Base-by-base conservation (phyloP, 1,140 invertebrate species). In the Bicyclus anynana region DNA sequence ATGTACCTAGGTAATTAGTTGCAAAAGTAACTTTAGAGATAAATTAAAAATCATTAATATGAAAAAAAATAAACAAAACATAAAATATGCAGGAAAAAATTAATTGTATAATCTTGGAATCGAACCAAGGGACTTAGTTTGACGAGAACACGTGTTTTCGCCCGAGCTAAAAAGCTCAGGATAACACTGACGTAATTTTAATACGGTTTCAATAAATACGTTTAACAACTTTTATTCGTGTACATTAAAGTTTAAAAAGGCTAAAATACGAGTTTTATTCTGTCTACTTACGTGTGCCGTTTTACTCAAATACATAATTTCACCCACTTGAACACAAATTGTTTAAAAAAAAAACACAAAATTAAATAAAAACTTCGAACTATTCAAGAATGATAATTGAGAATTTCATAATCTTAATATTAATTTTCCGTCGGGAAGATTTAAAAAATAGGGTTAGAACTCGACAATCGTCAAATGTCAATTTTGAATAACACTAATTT, bases 41-140 rank as follows among this genome's bases (percentile, higher is more conserved):
- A 47, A 58, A 17, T 46, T 21, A 3, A 23, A 18, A 46, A 55
- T 16, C 38, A 59, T 54, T 12, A 9, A 18, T 40, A 37, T 18
- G 53, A 65, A 62, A 69, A 62, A 71, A 74, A 62, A 65, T 56
- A 13, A 13, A 27, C 5, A 44, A 44, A 20, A 20, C 7, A 20
- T 44, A 44, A 44, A 12, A 12, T n/a, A 20, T 2, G 10, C 5
- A 44, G 12, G 4, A 44, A 20, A 44, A 44, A 20, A 21, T 12
- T n/a, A 0, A 0, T 12, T 44, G 5, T 2, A 21, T 2, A 47
- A n/a, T 17, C 12, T 47, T 7, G 21, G 44, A 26, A 47, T 47
- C 44, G 44, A 47, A 47, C 44, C 44, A 47, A 47, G 21, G 44
- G 21, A 17, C 13, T 47, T 4, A 12, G 12, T 2, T 1, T 3